Evolutionary conservation across 2,888 invertebrate species (phyloP).

Genomic region (Dinocampus coccinellae): DNA sequence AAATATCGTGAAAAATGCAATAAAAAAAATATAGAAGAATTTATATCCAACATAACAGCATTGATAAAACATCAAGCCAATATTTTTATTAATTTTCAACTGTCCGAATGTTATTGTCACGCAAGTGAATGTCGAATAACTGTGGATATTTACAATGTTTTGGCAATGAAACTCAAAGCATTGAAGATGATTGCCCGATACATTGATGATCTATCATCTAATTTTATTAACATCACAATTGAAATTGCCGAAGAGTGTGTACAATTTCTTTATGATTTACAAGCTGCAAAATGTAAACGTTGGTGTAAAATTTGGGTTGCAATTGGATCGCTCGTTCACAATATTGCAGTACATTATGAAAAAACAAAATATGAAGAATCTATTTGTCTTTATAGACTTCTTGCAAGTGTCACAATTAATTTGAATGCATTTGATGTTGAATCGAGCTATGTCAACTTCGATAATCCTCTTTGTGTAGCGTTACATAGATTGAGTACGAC

Average conservation of each 20-base stretch:
- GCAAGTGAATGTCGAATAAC: background rate
- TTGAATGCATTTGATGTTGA: conserved; percentile 48
- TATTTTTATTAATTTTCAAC: conserved; percentile 5
- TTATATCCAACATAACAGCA: conserved; percentile 15
- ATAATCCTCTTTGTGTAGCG: conserved; percentile 41
- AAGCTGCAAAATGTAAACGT: conserved; percentile 46
- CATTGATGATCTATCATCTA: conserved; percentile 31
- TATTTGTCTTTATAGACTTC: conserved; percentile 45
- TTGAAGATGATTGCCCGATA: conserved; percentile 16
- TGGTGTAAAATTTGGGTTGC: conserved; percentile 55
- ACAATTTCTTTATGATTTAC: conserved; percentile 43
- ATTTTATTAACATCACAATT: conserved; percentile 35
- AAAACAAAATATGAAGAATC: conserved; percentile 47
- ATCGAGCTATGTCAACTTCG: conserved; percentile 39
- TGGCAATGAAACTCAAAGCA: conserved; percentile 20
- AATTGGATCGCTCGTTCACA: conserved; percentile 53
- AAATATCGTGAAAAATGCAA: background rate
- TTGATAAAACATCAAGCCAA: conserved; percentile 22
- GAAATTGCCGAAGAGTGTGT: conserved; percentile 46
- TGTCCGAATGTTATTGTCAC: conserved; percentile 29
- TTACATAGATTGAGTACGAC: conserved; percentile 52
- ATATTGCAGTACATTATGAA: conserved; percentile 50
- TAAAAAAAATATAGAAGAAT: background rate
- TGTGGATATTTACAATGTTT: conserved; percentile 20
- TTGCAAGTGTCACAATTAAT: conserved; percentile 48